phyloP scores from a whole-genome alignment of 1,140 invertebrate genomes.

The Calliopsis andreniformis region DNA sequence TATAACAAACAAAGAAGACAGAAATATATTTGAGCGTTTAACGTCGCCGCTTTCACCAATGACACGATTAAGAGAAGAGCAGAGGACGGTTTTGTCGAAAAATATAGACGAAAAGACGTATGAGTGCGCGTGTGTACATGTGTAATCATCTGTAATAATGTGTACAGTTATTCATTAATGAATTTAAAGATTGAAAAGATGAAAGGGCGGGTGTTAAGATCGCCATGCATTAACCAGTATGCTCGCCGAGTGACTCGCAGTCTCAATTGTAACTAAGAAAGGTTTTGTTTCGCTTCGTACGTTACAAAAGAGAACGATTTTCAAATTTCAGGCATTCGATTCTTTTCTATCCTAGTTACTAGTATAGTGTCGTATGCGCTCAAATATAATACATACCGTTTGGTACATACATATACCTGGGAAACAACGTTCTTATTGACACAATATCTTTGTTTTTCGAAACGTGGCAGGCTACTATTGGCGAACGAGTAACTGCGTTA shows the following conservation, averaged over 20 bases:
- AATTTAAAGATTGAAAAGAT: no score
- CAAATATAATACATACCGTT: background rate
- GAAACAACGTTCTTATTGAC: background rate
- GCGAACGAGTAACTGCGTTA: background rate
- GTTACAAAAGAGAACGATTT: background rate
- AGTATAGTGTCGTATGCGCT: constrained; percentile 2
- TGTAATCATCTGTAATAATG: no score
- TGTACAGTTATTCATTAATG: no score
- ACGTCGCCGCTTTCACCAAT: constrained; percentile 30
- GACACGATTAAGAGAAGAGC: background rate
- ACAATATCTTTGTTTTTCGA: background rate
- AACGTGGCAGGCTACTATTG: background rate
- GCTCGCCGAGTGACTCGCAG: no score
- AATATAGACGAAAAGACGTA: background rate
- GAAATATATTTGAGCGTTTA: constrained; percentile 22
- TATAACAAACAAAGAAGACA: constrained; percentile 2
- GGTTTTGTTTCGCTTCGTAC: no score
- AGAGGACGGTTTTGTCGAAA: constrained; percentile 41
- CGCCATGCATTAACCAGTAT: no score
- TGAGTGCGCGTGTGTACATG: no score
- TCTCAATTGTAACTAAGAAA: no score
- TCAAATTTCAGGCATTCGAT: constrained; percentile 7
- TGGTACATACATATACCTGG: no score
- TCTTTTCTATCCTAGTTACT: background rate
- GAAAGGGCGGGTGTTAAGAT: no score